These are phyloP conservation scores for Papilio aristodemus DNA, from an alignment of 1,140 invertebrate species.

Conservation along the genomic window DNA sequence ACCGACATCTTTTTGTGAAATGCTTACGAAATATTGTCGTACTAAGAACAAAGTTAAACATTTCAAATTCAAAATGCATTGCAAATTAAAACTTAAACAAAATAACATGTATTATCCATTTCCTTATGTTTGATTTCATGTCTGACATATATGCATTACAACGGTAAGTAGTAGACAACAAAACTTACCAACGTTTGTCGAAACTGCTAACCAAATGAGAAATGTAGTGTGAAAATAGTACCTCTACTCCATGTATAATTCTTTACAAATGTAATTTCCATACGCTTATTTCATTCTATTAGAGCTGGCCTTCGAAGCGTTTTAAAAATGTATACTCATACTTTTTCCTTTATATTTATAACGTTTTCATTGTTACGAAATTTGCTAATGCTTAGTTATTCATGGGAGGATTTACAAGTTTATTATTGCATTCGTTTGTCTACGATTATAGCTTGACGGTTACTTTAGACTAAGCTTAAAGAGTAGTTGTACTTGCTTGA, in stretches of 20 bases:
- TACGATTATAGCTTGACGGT: slow-evolving; percentile 1
- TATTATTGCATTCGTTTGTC: neutral
- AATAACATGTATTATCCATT: neutral
- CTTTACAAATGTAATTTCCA: slow-evolving; percentile 15
- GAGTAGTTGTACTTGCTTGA: too few species aligned
- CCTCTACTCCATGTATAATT: neutral
- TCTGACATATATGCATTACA: neutral
- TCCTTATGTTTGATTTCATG: neutral
- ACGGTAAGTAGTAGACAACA: neutral
- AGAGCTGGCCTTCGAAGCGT: neutral
- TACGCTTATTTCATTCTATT: neutral
- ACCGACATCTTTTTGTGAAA: slow-evolving; percentile 24
- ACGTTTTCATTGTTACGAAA: neutral
- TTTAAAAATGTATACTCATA: slow-evolving; percentile 9
- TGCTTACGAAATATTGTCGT: neutral
- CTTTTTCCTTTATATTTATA: slow-evolving; percentile 11
- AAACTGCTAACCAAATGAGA: neutral
- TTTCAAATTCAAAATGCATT: neutral
- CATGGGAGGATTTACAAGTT: neutral
- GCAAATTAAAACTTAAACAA: slow-evolving; percentile 4
- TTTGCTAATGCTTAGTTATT: neutral
- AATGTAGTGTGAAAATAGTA: slow-evolving; percentile 1
- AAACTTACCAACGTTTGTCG: neutral
- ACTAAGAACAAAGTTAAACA: neutral
- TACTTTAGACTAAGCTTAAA: neutral